phyloP scores from a whole-genome alignment of 2,797 vertebrate genomes.

The Oreonectes daqikongensis region DNA sequence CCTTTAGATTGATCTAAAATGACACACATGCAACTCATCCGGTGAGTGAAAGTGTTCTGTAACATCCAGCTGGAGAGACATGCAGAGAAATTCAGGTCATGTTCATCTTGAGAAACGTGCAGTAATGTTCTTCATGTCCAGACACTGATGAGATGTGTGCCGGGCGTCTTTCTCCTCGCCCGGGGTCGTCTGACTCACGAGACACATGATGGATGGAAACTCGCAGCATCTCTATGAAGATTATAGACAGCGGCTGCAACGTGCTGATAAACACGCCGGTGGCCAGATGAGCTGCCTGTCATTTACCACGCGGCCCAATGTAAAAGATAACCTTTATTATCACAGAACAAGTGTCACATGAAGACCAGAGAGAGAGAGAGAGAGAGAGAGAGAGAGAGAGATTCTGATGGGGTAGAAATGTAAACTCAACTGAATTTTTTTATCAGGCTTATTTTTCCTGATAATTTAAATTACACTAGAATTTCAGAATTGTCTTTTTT shows the following conservation, averaged over 20 bases:
- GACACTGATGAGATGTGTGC: conserved; percentile 11
- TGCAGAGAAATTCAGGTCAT: background rate
- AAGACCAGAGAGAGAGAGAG: conserved; percentile 25
- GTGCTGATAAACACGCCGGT: conserved; percentile 68
- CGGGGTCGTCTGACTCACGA: conserved; percentile 49
- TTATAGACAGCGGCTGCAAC: conserved; percentile 72
- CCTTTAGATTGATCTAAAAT: background rate
- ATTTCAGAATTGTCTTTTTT: too few relatives aligned
- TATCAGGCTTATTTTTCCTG: too few relatives aligned
- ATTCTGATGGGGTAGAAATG: too few relatives aligned
- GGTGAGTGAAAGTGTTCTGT: background rate
- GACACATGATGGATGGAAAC: conserved; percentile 63
- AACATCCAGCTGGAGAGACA: background rate
- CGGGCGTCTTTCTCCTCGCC: conserved; percentile 24
- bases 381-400: too few relatives aligned
- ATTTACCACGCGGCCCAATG: conserved; percentile 58
- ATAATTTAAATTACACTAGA: too few relatives aligned
- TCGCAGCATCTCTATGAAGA: conserved; percentile 51
- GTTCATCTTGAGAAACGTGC: background rate
- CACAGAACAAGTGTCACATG: conserved; percentile 57
- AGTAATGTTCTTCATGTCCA: background rate
- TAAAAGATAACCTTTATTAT: conserved; percentile 61
- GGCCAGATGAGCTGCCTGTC: conserved; percentile 63
- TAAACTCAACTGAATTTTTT: too few relatives aligned
- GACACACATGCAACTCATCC: background rate